Evolutionary conservation across 2,888 invertebrate genomes (phyloP), one percentile per base, ranked within the genome.

Genomic region (Andrena praecox): DNA sequence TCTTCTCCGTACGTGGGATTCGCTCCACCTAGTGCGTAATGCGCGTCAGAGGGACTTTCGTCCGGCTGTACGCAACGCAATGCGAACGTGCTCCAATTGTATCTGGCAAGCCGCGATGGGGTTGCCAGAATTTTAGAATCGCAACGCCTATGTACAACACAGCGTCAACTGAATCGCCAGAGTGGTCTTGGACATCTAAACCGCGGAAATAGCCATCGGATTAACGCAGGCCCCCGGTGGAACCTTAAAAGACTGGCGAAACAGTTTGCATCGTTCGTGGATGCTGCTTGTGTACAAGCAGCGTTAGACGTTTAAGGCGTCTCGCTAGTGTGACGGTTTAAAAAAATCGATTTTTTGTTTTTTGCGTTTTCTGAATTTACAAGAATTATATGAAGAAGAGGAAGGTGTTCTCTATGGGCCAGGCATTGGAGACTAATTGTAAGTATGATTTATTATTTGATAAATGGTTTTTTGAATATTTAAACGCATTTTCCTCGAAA

Each of bases 1-100:
- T 8, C 35, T 80, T 71, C 42, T n/a, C n/a, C 20, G 48, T 33
- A 67, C 56, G 59, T 54, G 62, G 48, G 56, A 66, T 70, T 24
- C 20, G 16, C 4, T 54, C 20, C 12, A 35, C 8, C 42, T 50
- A 42, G n/a, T n/a, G n/a, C 62, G 27, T 29, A 12, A 24, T n/a
- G 35, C 12, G 20, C 20, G 42, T 66, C 29, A 33, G 33, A 48
- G 50, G n/a, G 35, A 10, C 54, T 35, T 56, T 24, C 42, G 42
- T 42, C 12, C n/a, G 56, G 3, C 10, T 60, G 31, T 24, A 35
- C 20, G 8, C 7, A 54, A 31, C 24, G 10, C 31, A 12, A 29
- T 12, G n/a, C 54, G 42, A 56, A 4, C 2, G 4, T 27, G 27
- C 42, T 16, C 42, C 4, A 42, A 42, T 42, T 42, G 42, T 42